phyloP scores from a whole-genome alignment of 2,797 vertebrate species.

The Sorex maritimensis region DNA sequence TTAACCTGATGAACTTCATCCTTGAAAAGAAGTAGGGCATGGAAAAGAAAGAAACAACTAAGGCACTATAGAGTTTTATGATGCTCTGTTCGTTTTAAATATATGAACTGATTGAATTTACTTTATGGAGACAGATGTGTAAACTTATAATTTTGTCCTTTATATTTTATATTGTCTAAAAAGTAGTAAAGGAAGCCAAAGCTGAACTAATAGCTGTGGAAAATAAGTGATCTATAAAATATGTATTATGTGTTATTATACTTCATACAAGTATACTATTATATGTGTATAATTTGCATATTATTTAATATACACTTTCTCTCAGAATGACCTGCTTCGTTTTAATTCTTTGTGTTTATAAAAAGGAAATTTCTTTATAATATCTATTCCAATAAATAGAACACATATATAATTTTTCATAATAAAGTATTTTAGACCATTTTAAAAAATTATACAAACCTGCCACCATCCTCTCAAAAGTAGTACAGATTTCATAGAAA shows the following conservation, averaged over 20 bases:
- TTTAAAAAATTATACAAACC: conserved; percentile 5
- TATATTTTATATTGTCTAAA: background rate
- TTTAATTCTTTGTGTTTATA: conserved; percentile 29
- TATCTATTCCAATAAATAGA: background rate
- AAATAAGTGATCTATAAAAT: conserved; percentile 14
- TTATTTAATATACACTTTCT: too few relatives aligned
- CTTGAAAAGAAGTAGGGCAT: background rate
- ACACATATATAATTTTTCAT: background rate
- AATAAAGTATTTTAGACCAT: background rate
- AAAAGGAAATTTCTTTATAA: conserved; percentile 11
- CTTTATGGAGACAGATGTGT: conserved; percentile 38
- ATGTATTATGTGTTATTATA: background rate
- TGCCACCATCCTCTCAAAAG: background rate
- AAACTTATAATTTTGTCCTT: background rate
- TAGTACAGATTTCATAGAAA: background rate
- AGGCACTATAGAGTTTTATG: background rate
- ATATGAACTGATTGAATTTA: background rate
- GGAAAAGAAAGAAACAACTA: background rate
- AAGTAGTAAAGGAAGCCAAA: background rate
- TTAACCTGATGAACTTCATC: background rate
- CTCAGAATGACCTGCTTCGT: background rate
- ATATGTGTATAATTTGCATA: too few relatives aligned
- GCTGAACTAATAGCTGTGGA: background rate
- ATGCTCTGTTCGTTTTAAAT: background rate
- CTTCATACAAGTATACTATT: too few relatives aligned